Evolutionary conservation across 1,140 invertebrate genomes (phyloP).

Genomic region (Zaprionus inermis): DNA sequence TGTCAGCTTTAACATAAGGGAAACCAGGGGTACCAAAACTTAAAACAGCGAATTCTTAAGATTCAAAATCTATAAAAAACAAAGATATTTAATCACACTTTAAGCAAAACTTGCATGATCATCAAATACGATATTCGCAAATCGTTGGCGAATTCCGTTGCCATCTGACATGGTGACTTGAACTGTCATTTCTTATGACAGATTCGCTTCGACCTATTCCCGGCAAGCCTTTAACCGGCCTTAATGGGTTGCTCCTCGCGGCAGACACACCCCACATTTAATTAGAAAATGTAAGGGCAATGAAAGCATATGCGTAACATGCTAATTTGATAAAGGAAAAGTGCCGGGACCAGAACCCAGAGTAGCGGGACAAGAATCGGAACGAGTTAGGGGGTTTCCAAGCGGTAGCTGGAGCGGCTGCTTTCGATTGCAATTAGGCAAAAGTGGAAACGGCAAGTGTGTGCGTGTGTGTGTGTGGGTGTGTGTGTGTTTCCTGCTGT

Average conservation of each 20-base stretch:
- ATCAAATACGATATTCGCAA: neutral
- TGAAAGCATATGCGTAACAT: constrained; percentile 36
- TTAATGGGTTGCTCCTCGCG: neutral
- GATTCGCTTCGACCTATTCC: neutral
- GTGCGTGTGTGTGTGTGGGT: neutral
- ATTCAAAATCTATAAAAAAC: too few relatives aligned
- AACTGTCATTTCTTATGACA: neutral
- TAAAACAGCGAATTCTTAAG: too few relatives aligned
- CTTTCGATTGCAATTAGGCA: constrained; percentile 18
- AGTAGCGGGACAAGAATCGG: neutral
- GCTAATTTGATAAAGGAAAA: constrained; percentile 52
- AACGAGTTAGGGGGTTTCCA: neutral
- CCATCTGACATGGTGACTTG: neutral
- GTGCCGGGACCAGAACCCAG: constrained; percentile 5
- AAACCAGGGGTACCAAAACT: too few relatives aligned
- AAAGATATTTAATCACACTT: neutral
- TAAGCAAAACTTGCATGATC: too few relatives aligned
- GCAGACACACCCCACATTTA: constrained; percentile 66
- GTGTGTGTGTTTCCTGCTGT: constrained; percentile 12
- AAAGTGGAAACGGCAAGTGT: constrained; percentile 2
- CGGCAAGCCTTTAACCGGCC: neutral
- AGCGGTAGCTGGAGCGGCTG: neutral
- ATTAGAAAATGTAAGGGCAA: constrained; percentile 61
- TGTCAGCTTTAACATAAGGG: too few relatives aligned
- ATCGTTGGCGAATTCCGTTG: neutral